phyloP scores from a whole-genome alignment of 2,888 invertebrate genomes.

The Zhengitettix transpicula region DNA sequence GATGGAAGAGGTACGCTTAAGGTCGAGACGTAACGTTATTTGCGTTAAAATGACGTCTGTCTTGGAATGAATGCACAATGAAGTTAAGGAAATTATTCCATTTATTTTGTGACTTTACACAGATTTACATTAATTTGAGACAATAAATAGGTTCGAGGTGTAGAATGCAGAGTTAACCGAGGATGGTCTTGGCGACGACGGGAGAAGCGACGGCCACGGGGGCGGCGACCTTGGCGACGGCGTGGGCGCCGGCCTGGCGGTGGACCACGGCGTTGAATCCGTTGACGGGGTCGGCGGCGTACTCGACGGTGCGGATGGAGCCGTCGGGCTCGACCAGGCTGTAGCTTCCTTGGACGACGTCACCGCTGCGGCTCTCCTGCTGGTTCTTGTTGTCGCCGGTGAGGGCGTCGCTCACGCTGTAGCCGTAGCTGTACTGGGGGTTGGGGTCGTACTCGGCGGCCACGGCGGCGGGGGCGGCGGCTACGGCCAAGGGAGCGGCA shows the following conservation, averaged over 20 bases:
- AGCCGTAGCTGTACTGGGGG: neutral
- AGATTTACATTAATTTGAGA: too few species aligned
- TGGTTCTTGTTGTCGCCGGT: neutral
- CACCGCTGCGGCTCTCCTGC: neutral
- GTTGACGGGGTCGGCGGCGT: neutral
- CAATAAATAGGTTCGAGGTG: too few species aligned
- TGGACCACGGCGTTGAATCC: neutral
- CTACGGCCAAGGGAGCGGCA: neutral
- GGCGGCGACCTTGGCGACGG: neutral
- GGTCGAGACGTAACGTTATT: too few species aligned
- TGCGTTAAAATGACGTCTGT: too few species aligned
- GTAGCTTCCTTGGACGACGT: neutral
- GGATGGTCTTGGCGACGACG: neutral
- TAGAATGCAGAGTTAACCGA: neutral
- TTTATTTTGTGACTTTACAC: too few species aligned
- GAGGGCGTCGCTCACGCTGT: neutral
- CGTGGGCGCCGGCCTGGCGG: neutral
- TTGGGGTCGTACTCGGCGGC: neutral
- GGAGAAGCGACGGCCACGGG: neutral
- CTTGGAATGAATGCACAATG: too few species aligned
- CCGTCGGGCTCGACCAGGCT: neutral
- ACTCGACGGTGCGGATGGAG: neutral
- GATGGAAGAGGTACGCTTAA: too few species aligned
- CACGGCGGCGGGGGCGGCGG: neutral
- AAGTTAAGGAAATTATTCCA: too few species aligned